Conservation (phyloP, 2,797 vertebrate genomes). For the Betta splendens region DNA sequence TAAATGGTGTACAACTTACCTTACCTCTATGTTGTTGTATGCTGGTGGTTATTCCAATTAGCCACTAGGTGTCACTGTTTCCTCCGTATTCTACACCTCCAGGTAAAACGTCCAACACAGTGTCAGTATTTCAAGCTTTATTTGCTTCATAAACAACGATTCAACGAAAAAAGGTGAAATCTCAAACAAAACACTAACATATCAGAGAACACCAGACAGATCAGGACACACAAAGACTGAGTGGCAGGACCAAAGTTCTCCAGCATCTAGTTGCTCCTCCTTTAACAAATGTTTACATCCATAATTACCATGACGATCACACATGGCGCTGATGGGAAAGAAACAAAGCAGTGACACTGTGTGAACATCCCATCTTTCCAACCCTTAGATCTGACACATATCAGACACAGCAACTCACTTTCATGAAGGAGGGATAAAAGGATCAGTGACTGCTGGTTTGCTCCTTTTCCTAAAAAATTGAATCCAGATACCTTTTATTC, state of each 20-base stretch:
- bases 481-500: slow-evolving; percentile 3
- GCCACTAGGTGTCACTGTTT: slow-evolving; percentile 55
- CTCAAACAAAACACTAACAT: slow-evolving; percentile 54
- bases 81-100: background rate
- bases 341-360: slow-evolving; percentile 32
- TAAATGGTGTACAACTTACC: no score
- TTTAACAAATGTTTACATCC: slow-evolving; percentile 57
- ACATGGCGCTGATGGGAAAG: slow-evolving; percentile 21
- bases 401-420: slow-evolving; percentile 14
- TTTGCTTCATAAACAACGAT: slow-evolving; percentile 66
- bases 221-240: slow-evolving; percentile 32
- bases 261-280: slow-evolving; percentile 13
- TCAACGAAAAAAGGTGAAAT: slow-evolving; percentile 55
- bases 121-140: slow-evolving; percentile 52
- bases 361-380: slow-evolving; percentile 17
- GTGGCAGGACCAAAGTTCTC: slow-evolving; percentile 24
- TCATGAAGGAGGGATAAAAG: slow-evolving; percentile 3
- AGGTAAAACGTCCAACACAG: background rate
- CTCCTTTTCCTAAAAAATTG: background rate
- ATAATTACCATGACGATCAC: slow-evolving; percentile 13
- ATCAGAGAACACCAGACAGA: slow-evolving; percentile 37
- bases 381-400: slow-evolving; percentile 13
- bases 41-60: slow-evolving; percentile 19
- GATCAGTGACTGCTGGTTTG: slow-evolving; percentile 6
- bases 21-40: no score